Evolutionary conservation across 2,888 invertebrate genomes (phyloP), one percentile per base, ranked within the genome.

Genomic region (Baccha elongata): DNA sequence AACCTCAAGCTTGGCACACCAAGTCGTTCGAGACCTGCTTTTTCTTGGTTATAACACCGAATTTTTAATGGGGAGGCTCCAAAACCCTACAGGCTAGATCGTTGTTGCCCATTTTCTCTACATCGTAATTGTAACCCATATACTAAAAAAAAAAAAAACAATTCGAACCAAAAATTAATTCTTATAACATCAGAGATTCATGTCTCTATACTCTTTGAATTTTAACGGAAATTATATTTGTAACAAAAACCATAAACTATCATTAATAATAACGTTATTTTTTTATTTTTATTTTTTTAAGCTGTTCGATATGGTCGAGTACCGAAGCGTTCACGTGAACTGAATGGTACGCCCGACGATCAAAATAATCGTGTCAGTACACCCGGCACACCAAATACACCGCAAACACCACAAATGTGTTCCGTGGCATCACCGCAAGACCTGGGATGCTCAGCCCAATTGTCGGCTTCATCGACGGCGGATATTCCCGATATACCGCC

Each of bases 291-390:
- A 23, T 23, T 42, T 1, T 35, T 37, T 29, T 91, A 91, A 98
- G 98, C 98, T 89, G 98, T 98, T 85, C 93, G 98, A 89, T 99
- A 99, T 93, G 98, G 99, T 86, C 94, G 98, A 85, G 98, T 98
- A 87, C 98, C 99, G 85, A 99, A 98, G 91, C 93, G 98, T 87
- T 94, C 97, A 78, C 93, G 97, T 87, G 98, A 97, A 91, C 93
- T 95, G 85, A 94, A 93, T 88, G 90, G 90, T 86, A 88, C 86
- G 86, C 87, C 88, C 68, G 87, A 87, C 79, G 86, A 87, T 64
- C 84, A 85, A 87, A 87, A 86, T 87, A 87, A 91, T 88, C 88
- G 91, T 87, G 89, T 90, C 86, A 87, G 89, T 89, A 89, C 92
- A 91, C 88, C 88, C 68, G 87, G 86, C 83, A 88, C 88, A 79